phyloP scores from a whole-genome alignment of 1,140 invertebrate genomes.

The Drosophila lacteicornis region DNA sequence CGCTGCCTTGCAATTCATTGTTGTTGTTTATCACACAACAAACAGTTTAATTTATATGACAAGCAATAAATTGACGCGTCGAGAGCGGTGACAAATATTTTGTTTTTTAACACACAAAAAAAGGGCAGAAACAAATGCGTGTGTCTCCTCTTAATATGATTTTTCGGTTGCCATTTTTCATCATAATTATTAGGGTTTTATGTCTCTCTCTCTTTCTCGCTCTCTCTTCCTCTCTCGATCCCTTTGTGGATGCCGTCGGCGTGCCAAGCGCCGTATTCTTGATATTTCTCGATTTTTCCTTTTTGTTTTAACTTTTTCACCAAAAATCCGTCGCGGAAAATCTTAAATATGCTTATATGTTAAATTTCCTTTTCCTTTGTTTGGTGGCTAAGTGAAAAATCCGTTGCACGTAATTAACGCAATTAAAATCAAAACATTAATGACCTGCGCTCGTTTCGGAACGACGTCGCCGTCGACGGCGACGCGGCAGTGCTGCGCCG shows the following conservation, averaged over 20 bases:
- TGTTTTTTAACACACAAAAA: neutral
- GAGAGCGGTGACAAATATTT: constrained; percentile 32
- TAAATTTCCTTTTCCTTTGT: neutral
- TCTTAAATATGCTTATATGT: neutral
- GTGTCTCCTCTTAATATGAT: constrained; percentile 15
- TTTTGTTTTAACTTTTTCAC: constrained; percentile 22
- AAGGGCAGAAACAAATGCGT: neutral
- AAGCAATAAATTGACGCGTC: constrained; percentile 66
- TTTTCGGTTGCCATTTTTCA: constrained; percentile 18
- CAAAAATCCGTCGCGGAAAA: neutral
- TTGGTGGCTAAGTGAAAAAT: constrained; percentile 70
- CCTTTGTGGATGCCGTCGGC: constrained; percentile 8
- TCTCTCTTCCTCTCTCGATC: neutral
- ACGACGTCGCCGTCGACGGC: constrained; percentile 35
- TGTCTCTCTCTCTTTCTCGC: neutral
- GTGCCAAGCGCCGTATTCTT: constrained; percentile 9
- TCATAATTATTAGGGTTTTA: constrained; percentile 15
- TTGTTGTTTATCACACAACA: constrained; percentile 64
- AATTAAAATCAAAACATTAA: constrained; percentile 85
- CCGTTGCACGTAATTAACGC: constrained; percentile 85
- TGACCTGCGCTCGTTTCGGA: constrained; percentile 71
- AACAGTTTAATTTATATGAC: constrained; percentile 76
- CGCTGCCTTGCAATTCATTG: constrained; percentile 35
- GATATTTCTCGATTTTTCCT: constrained; percentile 3
- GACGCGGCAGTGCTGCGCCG: constrained; percentile 21